Percentiles rank a stretch among this genome's conserved stretches.
Evolutionary conservation across 2,113 vertebrate species (phyloP).

Genomic region (Budorcas taxicolor): DNA sequence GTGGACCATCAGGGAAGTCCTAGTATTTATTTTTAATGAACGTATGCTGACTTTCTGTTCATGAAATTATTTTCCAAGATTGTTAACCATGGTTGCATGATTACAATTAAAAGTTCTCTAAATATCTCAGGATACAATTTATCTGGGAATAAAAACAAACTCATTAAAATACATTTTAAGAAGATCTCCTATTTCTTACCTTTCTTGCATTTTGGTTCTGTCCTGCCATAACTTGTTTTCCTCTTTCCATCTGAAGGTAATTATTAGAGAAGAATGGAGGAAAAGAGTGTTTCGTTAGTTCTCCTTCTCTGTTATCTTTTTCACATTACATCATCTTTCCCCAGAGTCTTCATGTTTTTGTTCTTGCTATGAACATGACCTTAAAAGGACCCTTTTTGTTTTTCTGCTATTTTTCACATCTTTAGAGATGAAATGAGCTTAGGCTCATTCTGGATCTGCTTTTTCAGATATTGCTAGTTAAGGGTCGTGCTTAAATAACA

Average conservation of each 20-base stretch:
- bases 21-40: not conserved
- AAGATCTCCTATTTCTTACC: not conserved
- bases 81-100: not conserved
- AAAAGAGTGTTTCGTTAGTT: not conserved
- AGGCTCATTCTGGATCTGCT: constrained; percentile 1
- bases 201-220: not conserved
- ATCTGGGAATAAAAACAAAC: not conserved
- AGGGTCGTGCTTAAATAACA: not conserved
- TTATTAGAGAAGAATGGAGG: not conserved
- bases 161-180: not conserved
- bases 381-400: not conserved
- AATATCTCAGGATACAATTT: not conserved
- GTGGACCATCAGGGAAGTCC: not conserved
- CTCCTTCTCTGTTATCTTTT: constrained; percentile 25
- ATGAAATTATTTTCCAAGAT: constrained; percentile 5
- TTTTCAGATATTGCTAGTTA: not conserved
- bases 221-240: not conserved
- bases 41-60: not conserved
- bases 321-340: constrained; percentile 4
- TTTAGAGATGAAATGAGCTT: not conserved
- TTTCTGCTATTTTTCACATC: not conserved
- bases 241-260: not conserved
- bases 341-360: not conserved
- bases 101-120: not conserved
- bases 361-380: not conserved